phyloP scores from a whole-genome alignment of 2,888 invertebrate genomes.

The Amphipoea lucens region DNA sequence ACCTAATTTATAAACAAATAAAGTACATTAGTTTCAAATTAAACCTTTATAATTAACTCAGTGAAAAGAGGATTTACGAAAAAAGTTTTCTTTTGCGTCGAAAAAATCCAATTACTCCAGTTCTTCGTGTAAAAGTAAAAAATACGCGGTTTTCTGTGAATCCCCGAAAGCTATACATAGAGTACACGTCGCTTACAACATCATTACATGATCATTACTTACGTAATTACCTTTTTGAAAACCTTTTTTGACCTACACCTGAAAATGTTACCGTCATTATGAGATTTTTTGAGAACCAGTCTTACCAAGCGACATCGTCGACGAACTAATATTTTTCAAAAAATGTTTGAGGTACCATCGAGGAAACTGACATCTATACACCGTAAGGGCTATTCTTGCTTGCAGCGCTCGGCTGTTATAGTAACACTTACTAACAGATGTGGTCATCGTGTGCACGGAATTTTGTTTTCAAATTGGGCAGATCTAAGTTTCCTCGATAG shows the following conservation, averaged over 20 bases:
- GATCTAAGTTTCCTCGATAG: too few species aligned
- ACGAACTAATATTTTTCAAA: too few species aligned
- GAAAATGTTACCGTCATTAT: too few species aligned
- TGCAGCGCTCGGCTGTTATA: too few species aligned
- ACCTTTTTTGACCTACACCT: neutral
- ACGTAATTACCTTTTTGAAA: conserved; percentile 18
- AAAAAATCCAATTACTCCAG: conserved; percentile 47
- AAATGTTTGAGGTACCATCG: too few species aligned
- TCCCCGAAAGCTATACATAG: conserved; percentile 7
- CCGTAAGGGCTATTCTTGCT: too few species aligned
- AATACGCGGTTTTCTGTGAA: conserved; percentile 21
- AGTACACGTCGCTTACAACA: conserved; percentile 9
- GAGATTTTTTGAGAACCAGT: too few species aligned
- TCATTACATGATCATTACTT: conserved; percentile 10
- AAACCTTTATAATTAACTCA: conserved; percentile 37
- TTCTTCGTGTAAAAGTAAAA: conserved; percentile 20
- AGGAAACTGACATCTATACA: too few species aligned
- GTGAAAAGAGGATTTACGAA: conserved; percentile 39
- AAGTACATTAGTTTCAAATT: conserved; percentile 18
- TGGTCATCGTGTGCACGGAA: too few species aligned
- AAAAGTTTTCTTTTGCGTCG: conserved; percentile 26
- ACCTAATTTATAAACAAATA: conserved; percentile 16
- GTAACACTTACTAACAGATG: too few species aligned
- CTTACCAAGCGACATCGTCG: too few species aligned
- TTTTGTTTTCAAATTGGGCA: too few species aligned